A percentile compares a stretch with the other conserved stretches of the same genome.
phyloP scores from a whole-genome alignment of 2,797 vertebrate genomes.

The Oophaga sylvatica region DNA sequence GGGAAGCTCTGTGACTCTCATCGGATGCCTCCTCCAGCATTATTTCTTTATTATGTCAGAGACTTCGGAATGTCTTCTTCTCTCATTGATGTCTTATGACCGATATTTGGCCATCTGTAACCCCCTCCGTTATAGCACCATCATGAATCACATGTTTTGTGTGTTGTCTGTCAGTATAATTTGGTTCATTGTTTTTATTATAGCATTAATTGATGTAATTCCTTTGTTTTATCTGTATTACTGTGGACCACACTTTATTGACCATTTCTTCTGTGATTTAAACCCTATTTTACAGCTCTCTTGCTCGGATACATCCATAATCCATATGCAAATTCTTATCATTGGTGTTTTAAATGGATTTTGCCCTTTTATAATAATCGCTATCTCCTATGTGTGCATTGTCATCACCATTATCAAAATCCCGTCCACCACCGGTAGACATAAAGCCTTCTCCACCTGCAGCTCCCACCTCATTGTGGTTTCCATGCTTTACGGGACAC shows the following conservation, averaged over 20 bases:
- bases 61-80: not conserved
- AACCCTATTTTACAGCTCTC: not conserved
- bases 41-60: not conserved
- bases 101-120: constrained; percentile 7
- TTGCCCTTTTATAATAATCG: not conserved
- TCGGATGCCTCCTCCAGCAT: not conserved
- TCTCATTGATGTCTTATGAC: not conserved
- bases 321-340: not conserved
- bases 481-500: too few species aligned
- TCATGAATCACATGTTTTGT: not conserved
- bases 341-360: not conserved
- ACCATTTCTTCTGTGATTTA: not conserved
- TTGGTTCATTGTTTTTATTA: not conserved
- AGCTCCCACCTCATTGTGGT: too few species aligned
- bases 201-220: not conserved
- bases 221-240: not conserved
- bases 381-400: not conserved
- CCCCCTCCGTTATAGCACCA: not conserved
- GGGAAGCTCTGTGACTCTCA: not conserved
- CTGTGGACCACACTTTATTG: not conserved
- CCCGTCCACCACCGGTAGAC: constrained; percentile 7
- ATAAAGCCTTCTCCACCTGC: not conserved
- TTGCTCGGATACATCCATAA: not conserved
- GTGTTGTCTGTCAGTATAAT: not conserved
- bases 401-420: not conserved